Evolutionary conservation across 1,140 invertebrate genomes (phyloP), one percentile per base, ranked within the genome.

Genomic region (Drosophila carrolli): DNA sequence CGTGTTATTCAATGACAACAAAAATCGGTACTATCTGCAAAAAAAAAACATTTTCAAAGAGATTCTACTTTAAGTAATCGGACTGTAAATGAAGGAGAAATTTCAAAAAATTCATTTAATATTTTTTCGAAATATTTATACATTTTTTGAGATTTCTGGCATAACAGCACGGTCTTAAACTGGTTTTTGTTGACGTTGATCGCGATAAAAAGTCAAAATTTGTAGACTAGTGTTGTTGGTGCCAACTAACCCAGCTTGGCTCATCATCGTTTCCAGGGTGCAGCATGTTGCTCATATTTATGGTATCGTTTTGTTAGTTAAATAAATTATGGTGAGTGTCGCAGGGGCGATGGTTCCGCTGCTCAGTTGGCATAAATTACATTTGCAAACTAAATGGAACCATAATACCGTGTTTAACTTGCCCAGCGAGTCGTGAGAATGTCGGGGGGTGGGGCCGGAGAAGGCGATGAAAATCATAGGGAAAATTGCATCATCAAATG

Each of bases 331-430:
- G 72, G 48, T 27, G 61, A 66, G 35, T 51, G 70, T 37, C 51
- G 44, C 8, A 1, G n/a, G 10, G 37, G n/a, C 1, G 13, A 35
- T 27, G 19, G 38, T 16, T n/a, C 43, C n/a, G 47, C 35, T 51
- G 40, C 53, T 54, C 67, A 66, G 63, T 55, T 78, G 61, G 68
- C 70, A 75, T 78, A 78, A 82, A 88, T 75, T 67, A 53, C 65
- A 78, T 57, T 86, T 88, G 65, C 61, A 43, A 78, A 72, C 68
- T 68, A 43, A 59, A 68, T 50, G 60, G 38, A 48, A 47, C 37
- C 63, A 50, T 53, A 67, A 75, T 66, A 70, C 78, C 48, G 37
- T 55, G 40, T 74, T 71, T 71, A 58, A 47, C 53, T 48, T 48
- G 67, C 29, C 60, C 60, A 66, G 44, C 38, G 32, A 46, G 19